Base-by-base conservation (phyloP, 2,113 vertebrate genomes). In the Monopterus albus region DNA sequence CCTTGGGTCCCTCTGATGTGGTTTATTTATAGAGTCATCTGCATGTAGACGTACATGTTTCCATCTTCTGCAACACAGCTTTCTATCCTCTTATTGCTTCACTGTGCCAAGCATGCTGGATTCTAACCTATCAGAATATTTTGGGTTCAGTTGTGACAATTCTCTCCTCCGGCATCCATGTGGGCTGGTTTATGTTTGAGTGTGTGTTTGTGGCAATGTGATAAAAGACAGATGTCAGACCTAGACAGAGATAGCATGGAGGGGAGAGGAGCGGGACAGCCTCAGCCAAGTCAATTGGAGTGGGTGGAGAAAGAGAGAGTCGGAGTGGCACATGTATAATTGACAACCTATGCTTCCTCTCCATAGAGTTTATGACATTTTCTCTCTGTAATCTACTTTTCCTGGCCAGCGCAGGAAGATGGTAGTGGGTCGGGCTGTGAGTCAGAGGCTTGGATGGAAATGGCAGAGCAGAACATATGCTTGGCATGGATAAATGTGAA, bases 321-420 rank as follows among this genome's bases (percentile, higher is more conserved):
- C 80, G 49, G 80, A 74, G 79, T 80, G 80, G 61, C 59, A 75
- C 78, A 87, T 88, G 86, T 89, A 87, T 91, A 86, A 89, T 90
- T 88, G 81, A 90, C 84, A 88, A 84, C 81, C 81, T 65, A 49
- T 75, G 82, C 82, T 77, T 81, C 73, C 72, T 78, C 81, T 84
- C 82, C 51, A 42, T 67, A 81, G 79, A 85, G 56, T 85, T 82
- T 78, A 83, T 79, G 85, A 83, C 83, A 86, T 87, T 80, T 84
- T 68, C 76, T 56, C 74, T 79, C 71, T 81, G 79, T 88, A 83
- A 88, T 88, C 80, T 82, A 66, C 76, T 85, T 84, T 82, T 71
- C 43, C 64, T 83, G 71, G 72, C 84, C 57, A 33, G 50, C 33
- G 47, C 49, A 46, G 63, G n/a, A 42, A 65, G 53, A 80, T 71